Evolutionary conservation across 2,888 invertebrate genomes (phyloP).

Genomic region (Caenorhabditis afra): DNA sequence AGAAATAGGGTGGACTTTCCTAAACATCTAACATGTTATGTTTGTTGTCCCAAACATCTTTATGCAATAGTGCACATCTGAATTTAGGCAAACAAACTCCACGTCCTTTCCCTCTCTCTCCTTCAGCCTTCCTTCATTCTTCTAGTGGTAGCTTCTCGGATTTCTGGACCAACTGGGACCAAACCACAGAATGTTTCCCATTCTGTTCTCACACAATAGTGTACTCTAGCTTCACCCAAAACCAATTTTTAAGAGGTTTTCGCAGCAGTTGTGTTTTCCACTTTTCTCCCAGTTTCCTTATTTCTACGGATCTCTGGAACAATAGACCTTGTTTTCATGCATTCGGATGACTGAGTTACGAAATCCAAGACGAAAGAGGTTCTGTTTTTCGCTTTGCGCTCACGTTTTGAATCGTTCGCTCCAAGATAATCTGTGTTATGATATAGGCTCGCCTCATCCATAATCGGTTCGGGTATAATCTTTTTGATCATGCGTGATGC

Average conservation of each 20-base stretch:
- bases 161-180: not conserved
- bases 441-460: not conserved
- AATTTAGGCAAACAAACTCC: not conserved
- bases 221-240: not conserved
- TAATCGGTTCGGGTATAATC: not conserved
- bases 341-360: too few relatives aligned
- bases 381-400: not conserved
- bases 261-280: too few relatives aligned
- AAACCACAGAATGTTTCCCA: not conserved
- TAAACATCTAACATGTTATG: too few relatives aligned
- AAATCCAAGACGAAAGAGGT: not conserved
- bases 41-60: not conserved
- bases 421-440: not conserved
- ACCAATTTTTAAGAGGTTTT: too few relatives aligned
- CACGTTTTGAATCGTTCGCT: too few relatives aligned
- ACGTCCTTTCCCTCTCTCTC: not conserved
- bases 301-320: not conserved
- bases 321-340: not conserved
- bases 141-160: not conserved
- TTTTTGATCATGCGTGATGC: not conserved
- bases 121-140: not conserved
- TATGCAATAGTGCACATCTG: not conserved
- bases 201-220: not conserved
- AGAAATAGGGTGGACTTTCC: too few relatives aligned
- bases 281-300: not conserved